Evolutionary conservation across 2,113 vertebrate species (phyloP), one percentile per base, ranked within the genome.

Genomic region (Ancistrus triradiatus): DNA sequence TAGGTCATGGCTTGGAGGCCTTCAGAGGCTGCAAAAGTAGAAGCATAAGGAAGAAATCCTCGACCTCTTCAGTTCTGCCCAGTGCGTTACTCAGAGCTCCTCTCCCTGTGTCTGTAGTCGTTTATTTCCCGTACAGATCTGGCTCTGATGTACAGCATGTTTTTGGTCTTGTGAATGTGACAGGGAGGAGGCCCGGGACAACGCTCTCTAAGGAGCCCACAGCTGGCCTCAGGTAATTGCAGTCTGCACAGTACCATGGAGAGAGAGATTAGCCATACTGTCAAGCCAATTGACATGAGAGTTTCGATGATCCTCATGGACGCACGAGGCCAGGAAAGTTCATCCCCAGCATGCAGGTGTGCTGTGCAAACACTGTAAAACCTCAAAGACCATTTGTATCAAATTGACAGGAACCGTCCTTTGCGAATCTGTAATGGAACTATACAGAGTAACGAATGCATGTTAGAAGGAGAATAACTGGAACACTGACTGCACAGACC

Each of bases 201-300:
- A 70, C 50, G 28, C 11, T 76, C 82, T 63, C 73, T 1, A 47
- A 80, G 76, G 78, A 75, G 71, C 75, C 70, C 74, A 78, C 84
- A 86, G 84, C 84, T 86, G 84, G 70, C n/a, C 69, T 58, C 48
- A 27, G 58, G 60, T 81, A 80, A 86, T 83, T 80, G 79, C 76
- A 44, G 65, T 73, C 66, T 79, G 78, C 68, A 71, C 68, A 61
- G 19, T 61, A 61, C 63, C 66, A 52, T 62, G 75, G 64, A 79
- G 65, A 73, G 42, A 44, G 44, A 48, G 56, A 62, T 52, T 15
- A 6, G 43, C 58, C 59, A 59, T 51, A 46, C 35, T 63, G 60
- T 52, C 31, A 68, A 47, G 51, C 31, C 51, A 62, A 55, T 64
- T 33, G 59, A 73, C 64, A 44, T n/a, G 60, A 61, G 59, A 40